A percentile compares a stretch with the other conserved stretches of the same genome.
Conservation (phyloP, 2,888 invertebrate genomes). For the Terebella lapidaria region DNA sequence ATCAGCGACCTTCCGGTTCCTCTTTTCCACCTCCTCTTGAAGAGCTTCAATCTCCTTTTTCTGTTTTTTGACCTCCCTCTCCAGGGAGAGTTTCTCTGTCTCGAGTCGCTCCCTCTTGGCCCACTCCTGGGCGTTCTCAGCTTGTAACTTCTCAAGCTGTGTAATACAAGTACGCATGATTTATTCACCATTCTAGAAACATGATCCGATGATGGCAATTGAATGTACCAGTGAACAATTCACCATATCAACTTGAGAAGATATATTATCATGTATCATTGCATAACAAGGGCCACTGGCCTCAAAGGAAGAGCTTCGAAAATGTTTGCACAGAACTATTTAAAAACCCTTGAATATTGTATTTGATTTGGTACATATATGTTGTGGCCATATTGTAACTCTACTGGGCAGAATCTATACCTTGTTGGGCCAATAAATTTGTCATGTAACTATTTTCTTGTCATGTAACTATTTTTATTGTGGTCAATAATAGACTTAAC, state of each 20-base stretch:
- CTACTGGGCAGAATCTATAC: too few relatives aligned
- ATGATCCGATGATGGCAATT: not conserved
- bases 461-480: too few relatives aligned
- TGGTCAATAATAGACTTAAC: too few relatives aligned
- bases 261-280: slow-evolving; percentile 2
- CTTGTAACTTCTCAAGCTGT: slow-evolving; percentile 77
- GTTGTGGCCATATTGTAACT: too few relatives aligned
- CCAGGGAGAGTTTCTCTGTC: slow-evolving; percentile 79
- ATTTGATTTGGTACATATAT: too few relatives aligned
- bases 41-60: slow-evolving; percentile 65
- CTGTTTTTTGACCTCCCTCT: slow-evolving; percentile 84
- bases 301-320: too few relatives aligned
- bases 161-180: too few relatives aligned
- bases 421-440: too few relatives aligned
- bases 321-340: too few relatives aligned
- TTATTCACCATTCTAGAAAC: not conserved
- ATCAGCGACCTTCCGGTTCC: slow-evolving; percentile 41
- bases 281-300: too few relatives aligned
- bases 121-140: slow-evolving; percentile 91
- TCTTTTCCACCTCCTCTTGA: slow-evolving; percentile 64
- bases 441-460: too few relatives aligned
- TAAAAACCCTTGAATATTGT: too few relatives aligned
- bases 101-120: slow-evolving; percentile 83
- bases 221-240: not conserved
- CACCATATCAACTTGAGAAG: not conserved